Base-by-base conservation (phyloP, 1,140 invertebrate genomes). In the Drosophila lacteicornis region DNA sequence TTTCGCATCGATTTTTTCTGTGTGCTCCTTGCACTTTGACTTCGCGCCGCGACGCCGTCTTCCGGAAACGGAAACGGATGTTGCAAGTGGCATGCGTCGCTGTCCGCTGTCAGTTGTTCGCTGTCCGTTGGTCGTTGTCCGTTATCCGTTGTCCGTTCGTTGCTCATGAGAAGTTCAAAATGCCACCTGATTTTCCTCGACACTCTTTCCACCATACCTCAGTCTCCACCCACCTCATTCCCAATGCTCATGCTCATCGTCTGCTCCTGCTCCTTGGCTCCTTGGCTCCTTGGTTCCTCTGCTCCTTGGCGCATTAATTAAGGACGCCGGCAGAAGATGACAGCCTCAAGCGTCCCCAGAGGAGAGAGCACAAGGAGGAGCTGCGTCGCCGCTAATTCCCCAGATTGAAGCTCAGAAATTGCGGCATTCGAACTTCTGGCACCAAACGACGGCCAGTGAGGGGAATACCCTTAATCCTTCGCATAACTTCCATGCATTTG, bases 61-160 rank as follows among this genome's bases (percentile, higher is more conserved):
- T 22, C 36, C 56, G 49, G 46, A 46, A 55, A 53, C 76, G 80
- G 80, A 82, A 87, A 61, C 83, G 83, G 84, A 87, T 80, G 80
- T 88, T 70, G 76, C 83, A 87, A 83, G 67, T 87, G 77, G 76
- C 83, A 80, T 88, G 80, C 83, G 84, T 87, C 79, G 83, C 79
- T 61, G 65, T 75, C 27, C 9, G 22, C 19, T 74, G 56, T 74
- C 47, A 25, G 38, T 36, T 68, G 50, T 57, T 51, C 19, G 55
- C 4, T 61, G 46, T 69, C 45, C 53, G 27, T 7, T 66, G 43
- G 42, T 42, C 56, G 49, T 9, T 77, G 43, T 57, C 66, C 25
- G 19, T 27, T 78, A 56, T 61, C 60, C 60, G 58, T 36, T 57
- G n/a, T 56, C 40, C 30, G 57, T 51, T 57, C 57, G 62, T 46